A percentile compares a stretch with the other conserved stretches of the same genome.
These are phyloP conservation scores for Heliconius hewitsoni DNA, from an alignment of 1,140 invertebrate genomes.

Conservation along the genomic window DNA sequence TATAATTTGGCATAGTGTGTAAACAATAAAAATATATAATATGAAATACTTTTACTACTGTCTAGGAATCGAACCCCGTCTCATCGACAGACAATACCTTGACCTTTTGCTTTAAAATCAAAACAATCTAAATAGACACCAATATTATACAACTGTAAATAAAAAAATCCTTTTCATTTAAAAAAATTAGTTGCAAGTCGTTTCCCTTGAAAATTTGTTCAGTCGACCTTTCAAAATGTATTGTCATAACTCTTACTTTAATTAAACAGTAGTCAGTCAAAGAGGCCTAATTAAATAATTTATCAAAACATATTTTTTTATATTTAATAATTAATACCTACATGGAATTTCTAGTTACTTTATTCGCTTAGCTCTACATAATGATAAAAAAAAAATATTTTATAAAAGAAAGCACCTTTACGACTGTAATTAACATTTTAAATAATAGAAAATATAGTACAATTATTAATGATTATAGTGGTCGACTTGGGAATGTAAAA, in stretches of 20 bases:
- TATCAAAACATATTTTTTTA: neutral
- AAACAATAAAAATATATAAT: no score
- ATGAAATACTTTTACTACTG: neutral
- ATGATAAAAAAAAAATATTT: no score
- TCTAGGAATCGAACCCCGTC: neutral
- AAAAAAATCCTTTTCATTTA: neutral
- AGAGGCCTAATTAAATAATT: neutral
- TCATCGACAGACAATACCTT: neutral
- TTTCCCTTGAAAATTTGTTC: neutral
- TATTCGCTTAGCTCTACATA: no score
- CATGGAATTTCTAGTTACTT: no score
- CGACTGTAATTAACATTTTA: no score
- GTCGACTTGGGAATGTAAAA: no score
- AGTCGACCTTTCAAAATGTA: slow-evolving; percentile 7
- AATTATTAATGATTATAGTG: no score
- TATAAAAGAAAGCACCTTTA: no score
- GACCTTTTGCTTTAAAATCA: neutral
- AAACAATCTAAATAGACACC: neutral
- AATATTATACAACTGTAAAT: neutral
- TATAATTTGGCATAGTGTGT: no score
- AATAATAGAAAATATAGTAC: no score
- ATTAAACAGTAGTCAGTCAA: neutral
- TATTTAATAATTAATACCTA: no score
- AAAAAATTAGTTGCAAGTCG: neutral
- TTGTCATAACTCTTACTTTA: neutral